Evolutionary conservation across 2,113 vertebrate species (phyloP), one percentile per base, ranked within the genome.

Genomic region (Stercorarius parasiticus): DNA sequence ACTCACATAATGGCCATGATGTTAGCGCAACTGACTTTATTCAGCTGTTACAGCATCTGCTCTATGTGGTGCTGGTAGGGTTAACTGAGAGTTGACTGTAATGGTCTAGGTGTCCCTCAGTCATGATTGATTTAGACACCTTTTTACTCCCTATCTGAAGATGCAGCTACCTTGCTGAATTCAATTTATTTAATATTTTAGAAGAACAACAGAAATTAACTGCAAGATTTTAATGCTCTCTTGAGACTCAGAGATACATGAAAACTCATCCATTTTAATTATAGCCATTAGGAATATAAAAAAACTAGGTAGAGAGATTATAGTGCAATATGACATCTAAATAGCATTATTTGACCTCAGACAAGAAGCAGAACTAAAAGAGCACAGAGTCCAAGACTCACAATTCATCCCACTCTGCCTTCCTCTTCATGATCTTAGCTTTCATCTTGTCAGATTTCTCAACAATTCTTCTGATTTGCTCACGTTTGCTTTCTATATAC

Each of bases 341-440:
- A 64, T 18, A 74, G 13, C 16, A 86, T 55, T 74, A 64, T 27
- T 82, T 19, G 29, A 74, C 70, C 34, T 88, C 47, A 84, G 50
- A 82, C 23, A 78, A 82, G 47, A 40, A 64, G 34, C 42, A 90
- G n/a, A 93, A 66, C 22, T 50, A 23, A 86, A 88, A 96, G 40
- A 13, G 9, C 65, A 64, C 13, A 69, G 38, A 69, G 38, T 26
- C 20, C 47, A 72, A 55, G n/a, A 98, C 99, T 99, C 97, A 99
- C 99, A 99, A 49, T 81, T 99, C 97, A 2, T 98, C 97, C 99
- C 99, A 99, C 71, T 99, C 99, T 85, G 96, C 97, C 93, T 97
- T 99, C 66, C 99, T 98, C 88, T 98, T 98, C 73, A 97, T 95
- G 53, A 99, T 99, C 96, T 98, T 99, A 40, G 96, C 86, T 85